Conservation (phyloP, 2,888 invertebrate genomes). For the Anodontia alba region DNA sequence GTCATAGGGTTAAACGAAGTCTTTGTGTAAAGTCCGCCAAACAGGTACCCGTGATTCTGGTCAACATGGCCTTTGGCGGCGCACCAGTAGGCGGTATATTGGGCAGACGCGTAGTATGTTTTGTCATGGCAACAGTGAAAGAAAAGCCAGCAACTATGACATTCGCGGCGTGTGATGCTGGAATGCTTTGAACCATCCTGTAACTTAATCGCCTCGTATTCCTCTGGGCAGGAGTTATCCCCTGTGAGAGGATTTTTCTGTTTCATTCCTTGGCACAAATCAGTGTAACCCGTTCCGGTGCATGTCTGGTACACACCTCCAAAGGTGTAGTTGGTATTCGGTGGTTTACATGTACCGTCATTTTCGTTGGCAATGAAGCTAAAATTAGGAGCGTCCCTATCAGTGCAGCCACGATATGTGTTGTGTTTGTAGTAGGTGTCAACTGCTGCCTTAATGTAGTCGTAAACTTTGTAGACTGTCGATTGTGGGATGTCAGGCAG, state of each 20-base stretch:
- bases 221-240: slow-evolving; percentile 65
- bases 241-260: slow-evolving; percentile 76
- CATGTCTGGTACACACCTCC: slow-evolving; percentile 78
- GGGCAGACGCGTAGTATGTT: slow-evolving; percentile 55
- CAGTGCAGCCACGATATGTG: slow-evolving; percentile 73
- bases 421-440: slow-evolving; percentile 77
- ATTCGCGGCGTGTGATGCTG: slow-evolving; percentile 42
- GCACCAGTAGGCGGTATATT: slow-evolving; percentile 76
- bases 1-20: slow-evolving; percentile 69
- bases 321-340: slow-evolving; percentile 74
- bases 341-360: slow-evolving; percentile 71
- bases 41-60: slow-evolving; percentile 70
- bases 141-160: slow-evolving; percentile 63
- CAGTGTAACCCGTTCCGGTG: slow-evolving; percentile 34
- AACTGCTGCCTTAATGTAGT: slow-evolving; percentile 66
- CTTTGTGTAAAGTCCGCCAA: slow-evolving; percentile 75
- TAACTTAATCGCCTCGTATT: slow-evolving; percentile 68
- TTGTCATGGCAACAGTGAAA: slow-evolving; percentile 57
- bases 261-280: slow-evolving; percentile 28
- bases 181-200: slow-evolving; percentile 51
- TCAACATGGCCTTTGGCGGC: slow-evolving; percentile 63
- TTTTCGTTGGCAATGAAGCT: slow-evolving; percentile 76
- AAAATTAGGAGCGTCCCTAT: slow-evolving; percentile 73
- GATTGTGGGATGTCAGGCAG: slow-evolving; percentile 73
- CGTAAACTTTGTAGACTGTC: slow-evolving; percentile 59